Evolutionary conservation across 2,113 vertebrate genomes (phyloP), one percentile per base, ranked within the genome.

Genomic region (Equus quagga): DNA sequence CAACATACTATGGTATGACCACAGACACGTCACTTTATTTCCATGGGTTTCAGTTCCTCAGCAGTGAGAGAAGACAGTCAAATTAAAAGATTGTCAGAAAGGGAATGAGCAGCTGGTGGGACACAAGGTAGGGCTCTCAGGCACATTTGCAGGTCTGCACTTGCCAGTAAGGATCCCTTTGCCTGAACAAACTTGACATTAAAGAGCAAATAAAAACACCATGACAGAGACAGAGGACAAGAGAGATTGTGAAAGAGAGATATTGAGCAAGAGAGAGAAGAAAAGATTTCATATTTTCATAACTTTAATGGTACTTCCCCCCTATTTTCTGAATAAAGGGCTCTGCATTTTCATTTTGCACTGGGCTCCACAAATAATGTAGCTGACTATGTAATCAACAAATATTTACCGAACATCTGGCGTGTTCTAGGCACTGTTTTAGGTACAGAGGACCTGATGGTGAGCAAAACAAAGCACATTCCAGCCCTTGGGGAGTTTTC

Each of bases 111-210:
- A 70, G 28, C 31, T 44, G 23, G 33, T 44, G 18, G 11, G 7
- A 26, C 5, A 3, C 4, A 2, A 26, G 23, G 19, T 28, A 2
- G 84, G 31, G 14, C 6, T 91, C 24, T 17, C 9, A n/a, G 58
- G 14, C 0, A 36, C 8, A 49, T 4, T 0, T 51, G 19, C 6
- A 6, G 1, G 21, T 80, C 46, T 84, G 10, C 28, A 6, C 31
- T 84, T 8, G 5, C 33, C 44, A 84, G 64, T 24, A 88, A 88
- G 41, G 41, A n/a, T 54, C 44, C 21, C 36, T 82, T 10, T 33
- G 14, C 23, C 11, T n/a, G n/a, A 26, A 70, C 23, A 56, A 78
- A 23, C 4, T 26, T 2, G 15, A 26, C 24, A 31, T 36, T 67
- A 67, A n/a, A 60, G 31, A 70, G 51, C 3, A 62, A 67, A 85